Conservation (phyloP, 1,140 invertebrate species). For the Drosophila nannoptera region DNA sequence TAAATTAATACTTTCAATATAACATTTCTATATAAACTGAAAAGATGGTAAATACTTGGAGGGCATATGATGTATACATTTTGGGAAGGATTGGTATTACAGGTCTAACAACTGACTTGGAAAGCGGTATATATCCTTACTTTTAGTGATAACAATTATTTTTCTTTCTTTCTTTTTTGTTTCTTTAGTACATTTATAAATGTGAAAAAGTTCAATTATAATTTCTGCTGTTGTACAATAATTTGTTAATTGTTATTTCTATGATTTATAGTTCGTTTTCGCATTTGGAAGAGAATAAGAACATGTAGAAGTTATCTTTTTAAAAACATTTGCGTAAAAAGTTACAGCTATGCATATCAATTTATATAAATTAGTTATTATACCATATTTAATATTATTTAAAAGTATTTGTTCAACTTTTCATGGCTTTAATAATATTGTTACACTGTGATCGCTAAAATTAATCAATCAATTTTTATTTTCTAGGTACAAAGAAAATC, state of each 20-base stretch:
- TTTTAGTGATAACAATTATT: conserved; percentile 34
- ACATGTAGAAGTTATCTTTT: conserved; percentile 36
- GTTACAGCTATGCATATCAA: conserved; percentile 15
- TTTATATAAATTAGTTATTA: conserved; percentile 64
- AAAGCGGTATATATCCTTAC: conserved; percentile 42
- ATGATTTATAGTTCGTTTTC: conserved; percentile 37
- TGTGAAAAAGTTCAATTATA: conserved; percentile 53
- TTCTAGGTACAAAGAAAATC: conserved; percentile 69
- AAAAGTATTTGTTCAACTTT: conserved; percentile 58
- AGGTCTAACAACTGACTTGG: conserved; percentile 28
- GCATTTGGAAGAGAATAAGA: conserved; percentile 52
- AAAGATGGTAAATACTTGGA: conserved; percentile 52
- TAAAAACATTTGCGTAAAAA: conserved; percentile 40
- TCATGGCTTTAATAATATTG: conserved; percentile 51
- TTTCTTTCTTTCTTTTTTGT: conserved; percentile 37
- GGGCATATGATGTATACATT: conserved; percentile 37
- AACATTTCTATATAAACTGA: conserved; percentile 22
- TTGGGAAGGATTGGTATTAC: conserved; percentile 32
- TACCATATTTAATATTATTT: conserved; percentile 59
- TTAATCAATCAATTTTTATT: conserved; percentile 36
- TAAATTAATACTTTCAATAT: conserved; percentile 63
- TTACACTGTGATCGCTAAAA: conserved; percentile 36
- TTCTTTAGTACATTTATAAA: conserved; percentile 46
- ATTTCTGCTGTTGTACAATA: conserved; percentile 30
- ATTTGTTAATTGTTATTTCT: conserved; percentile 33